Percentiles rank a stretch among this genome's conserved stretches.
phyloP scores from a whole-genome alignment of 1,140 invertebrate species.

The Trichomalopsis sarcophagae region DNA sequence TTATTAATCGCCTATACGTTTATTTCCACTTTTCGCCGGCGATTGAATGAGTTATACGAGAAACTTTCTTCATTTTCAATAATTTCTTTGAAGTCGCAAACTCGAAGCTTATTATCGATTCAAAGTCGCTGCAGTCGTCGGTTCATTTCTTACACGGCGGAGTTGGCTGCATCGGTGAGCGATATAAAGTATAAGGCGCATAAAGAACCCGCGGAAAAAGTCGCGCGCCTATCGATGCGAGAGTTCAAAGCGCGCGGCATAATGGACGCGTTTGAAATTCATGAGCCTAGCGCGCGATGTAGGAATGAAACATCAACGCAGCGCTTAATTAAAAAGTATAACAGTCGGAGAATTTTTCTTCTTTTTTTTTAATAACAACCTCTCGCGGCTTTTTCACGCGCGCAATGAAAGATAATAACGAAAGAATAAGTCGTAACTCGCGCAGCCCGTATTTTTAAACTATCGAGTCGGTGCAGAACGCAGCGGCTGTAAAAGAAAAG shows the following conservation, averaged over 20 bases:
- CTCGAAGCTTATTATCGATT: neutral
- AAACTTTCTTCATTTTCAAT: neutral
- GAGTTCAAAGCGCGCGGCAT: neutral
- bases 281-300: neutral
- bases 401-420: neutral
- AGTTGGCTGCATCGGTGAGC: no score
- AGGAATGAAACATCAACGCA: neutral
- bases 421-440: neutral
- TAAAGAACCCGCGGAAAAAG: no score
- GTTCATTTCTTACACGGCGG: no score
- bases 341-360: neutral
- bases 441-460: neutral
- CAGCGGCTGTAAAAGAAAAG: no score
- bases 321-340: neutral
- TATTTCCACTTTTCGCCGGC: neutral
- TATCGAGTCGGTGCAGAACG: no score
- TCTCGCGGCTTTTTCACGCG: neutral
- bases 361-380: neutral
- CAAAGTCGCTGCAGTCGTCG: no score
- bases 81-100: neutral
- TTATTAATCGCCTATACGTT: constrained; percentile 1
- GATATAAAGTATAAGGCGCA: no score
- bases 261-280: neutral
- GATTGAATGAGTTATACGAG: neutral
- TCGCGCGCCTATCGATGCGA: neutral